A percentile compares a stretch with the other conserved stretches of the same genome.
Conservation (phyloP, 1,140 invertebrate species). For the Drosophila sp. region DNA sequence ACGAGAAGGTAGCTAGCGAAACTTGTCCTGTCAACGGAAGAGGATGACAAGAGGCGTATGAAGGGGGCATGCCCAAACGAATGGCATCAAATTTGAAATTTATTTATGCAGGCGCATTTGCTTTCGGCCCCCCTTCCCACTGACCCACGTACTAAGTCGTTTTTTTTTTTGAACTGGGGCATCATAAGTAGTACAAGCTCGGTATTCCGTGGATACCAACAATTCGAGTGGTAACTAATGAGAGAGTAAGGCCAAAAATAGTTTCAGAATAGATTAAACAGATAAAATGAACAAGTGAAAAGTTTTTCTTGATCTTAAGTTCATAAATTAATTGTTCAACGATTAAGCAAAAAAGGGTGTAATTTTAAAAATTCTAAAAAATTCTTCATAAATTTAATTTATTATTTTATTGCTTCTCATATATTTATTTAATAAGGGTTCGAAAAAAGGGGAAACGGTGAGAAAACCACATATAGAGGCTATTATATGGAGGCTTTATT, state of each 20-base stretch:
- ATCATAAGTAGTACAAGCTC: constrained; percentile 7
- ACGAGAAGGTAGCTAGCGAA: neutral
- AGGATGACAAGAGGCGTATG: constrained; percentile 14
- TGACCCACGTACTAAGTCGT: too few species aligned
- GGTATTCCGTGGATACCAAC: constrained; percentile 1
- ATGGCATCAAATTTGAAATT: constrained; percentile 58
- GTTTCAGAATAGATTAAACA: constrained; percentile 4
- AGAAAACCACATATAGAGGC: too few species aligned
- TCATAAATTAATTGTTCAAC: too few species aligned
- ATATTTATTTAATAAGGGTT: too few species aligned
- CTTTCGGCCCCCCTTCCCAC: neutral
- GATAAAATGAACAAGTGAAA: neutral
- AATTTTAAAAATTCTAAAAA: too few species aligned
- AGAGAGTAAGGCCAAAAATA: neutral
- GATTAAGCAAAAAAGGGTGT: too few species aligned
- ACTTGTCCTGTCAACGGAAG: constrained; percentile 27
- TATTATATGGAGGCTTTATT: too few species aligned
- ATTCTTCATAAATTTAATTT: too few species aligned
- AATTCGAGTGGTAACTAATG: constrained; percentile 11
- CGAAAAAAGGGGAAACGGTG: too few species aligned
- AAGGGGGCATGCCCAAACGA: constrained; percentile 45
- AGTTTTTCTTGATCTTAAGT: neutral
- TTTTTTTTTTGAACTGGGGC: constrained; percentile 28
- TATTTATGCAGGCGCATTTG: constrained; percentile 50
- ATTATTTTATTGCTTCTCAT: too few species aligned